Evolutionary conservation across 2,113 vertebrate species (phyloP).

Genomic region (Hirundichthys speculiger): DNA sequence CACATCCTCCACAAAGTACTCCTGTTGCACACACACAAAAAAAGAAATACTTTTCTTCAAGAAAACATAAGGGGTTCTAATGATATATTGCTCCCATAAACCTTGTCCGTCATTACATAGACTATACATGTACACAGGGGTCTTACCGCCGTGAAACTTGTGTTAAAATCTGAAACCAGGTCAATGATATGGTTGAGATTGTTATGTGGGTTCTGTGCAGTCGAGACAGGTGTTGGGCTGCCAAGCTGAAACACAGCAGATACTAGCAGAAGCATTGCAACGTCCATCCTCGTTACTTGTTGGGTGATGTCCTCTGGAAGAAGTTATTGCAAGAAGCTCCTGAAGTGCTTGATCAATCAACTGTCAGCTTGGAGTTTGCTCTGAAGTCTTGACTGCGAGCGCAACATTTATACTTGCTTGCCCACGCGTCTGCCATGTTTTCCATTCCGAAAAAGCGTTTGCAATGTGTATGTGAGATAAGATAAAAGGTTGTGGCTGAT

Average conservation of each 20-base stretch:
- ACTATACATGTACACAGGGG: no score
- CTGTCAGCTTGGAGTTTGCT: constrained; percentile 15
- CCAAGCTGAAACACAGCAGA: constrained; percentile 3
- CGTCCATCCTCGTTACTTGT: constrained; percentile 9
- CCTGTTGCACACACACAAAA: neutral
- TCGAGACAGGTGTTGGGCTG: fast-evolving
- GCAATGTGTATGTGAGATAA: constrained; percentile 30
- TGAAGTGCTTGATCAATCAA: constrained; percentile 2
- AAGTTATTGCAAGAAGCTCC: no score
- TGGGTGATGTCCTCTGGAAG: neutral
- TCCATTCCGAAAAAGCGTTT: neutral
- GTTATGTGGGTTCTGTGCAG: fast-evolving
- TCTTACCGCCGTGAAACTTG: fast-evolving
- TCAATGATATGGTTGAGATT: neutral
- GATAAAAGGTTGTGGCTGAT: constrained; percentile 55
- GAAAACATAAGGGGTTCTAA: no score
- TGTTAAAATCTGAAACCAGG: neutral
- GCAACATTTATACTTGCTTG: constrained; percentile 41
- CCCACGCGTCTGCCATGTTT: constrained; percentile 17
- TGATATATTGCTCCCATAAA: no score
- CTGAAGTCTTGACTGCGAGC: constrained; percentile 4
- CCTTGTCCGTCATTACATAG: no score
- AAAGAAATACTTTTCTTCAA: neutral
- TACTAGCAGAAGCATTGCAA: constrained; percentile 18
- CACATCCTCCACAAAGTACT: constrained; percentile 24